Evolutionary conservation across 2,888 invertebrate genomes (phyloP), one percentile per base, ranked within the genome.

Genomic region (Amiota minor): DNA sequence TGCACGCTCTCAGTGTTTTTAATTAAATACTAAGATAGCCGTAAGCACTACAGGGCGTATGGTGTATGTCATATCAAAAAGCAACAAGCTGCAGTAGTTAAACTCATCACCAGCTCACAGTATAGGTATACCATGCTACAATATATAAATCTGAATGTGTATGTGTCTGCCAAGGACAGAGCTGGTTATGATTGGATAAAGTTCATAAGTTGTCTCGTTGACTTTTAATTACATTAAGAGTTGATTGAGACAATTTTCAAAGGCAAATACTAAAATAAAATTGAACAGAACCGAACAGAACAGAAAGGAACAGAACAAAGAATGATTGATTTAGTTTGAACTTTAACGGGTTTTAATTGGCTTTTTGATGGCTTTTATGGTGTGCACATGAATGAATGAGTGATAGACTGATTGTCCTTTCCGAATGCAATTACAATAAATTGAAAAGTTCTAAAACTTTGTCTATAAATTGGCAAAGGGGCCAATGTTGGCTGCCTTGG

Each of bases 401-500:
- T 16, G 47, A 45, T 35, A 45, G 20, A 45, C 4, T 62, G 20
- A 35, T 14, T 35, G 23, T 59, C 18, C 2, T 62, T 62, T 62
- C 20, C 11, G 47, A 12, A 65, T 35, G 18, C 45, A 65, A 65
- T 12, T 45, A 65, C 23, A 65, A 45, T 45, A 65, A 35, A 65
- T 49, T 50, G 14, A 20, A 49, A 46, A 35, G 12, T 67, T 23
- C 50, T 12, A 49, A 49, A 4, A 10, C 9, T 72, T 67, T 1
- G 73, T 20, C 61, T 65, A 68, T 1, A 79, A 74, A 75, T 81
- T 75, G 53, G 85, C 87, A 77, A 82, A 90, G 0, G 91, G 90
- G 0, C 96, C 95, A 45, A 96, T 93, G 80, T 94, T 93, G 0
- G 94, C 91, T 0, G 95, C 95, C 76, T 91, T 94, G 0, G 92